phyloP scores from a whole-genome alignment of 37 sponge, comb jelly and placozoan species.

The Mnemiopsis leidyi region DNA sequence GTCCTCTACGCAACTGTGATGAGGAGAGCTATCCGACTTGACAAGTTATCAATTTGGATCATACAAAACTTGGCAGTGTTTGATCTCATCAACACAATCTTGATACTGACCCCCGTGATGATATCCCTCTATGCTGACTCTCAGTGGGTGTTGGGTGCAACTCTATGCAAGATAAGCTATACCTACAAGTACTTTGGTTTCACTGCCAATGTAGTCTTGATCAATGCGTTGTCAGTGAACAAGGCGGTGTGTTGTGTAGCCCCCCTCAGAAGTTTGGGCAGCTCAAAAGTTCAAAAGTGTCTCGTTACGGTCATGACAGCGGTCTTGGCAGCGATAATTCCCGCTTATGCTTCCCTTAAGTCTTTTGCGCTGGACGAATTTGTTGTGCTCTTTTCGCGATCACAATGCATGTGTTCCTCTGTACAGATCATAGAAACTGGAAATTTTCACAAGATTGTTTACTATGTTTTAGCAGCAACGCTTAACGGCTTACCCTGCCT shows the following conservation, averaged over 20 bases:
- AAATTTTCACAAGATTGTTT: not conserved
- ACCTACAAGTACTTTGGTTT: not conserved
- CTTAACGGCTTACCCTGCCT: not conserved
- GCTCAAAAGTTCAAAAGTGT: not conserved
- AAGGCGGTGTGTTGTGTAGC: not conserved
- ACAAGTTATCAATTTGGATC: not conserved
- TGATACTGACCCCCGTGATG: not conserved
- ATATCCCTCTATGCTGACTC: not conserved
- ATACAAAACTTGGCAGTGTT: not conserved
- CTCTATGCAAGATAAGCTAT: not conserved
- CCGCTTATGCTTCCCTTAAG: not conserved
- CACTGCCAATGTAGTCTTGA: not conserved
- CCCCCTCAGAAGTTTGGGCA: not conserved
- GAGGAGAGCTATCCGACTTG: not conserved
- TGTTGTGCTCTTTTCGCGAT: not conserved
- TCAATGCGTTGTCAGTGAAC: not conserved
- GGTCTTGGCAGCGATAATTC: not conserved
- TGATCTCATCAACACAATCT: not conserved
- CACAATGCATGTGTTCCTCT: not conserved
- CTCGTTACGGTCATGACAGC: not conserved
- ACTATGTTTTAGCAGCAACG: not conserved
- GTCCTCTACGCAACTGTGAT: not conserved
- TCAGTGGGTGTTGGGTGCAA: not conserved
- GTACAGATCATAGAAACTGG: not conserved
- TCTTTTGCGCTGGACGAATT: not conserved